These are phyloP conservation scores for Eupithecia tripunctaria DNA, from an alignment of 2,888 invertebrate genomes.

Conservation along the genomic window DNA sequence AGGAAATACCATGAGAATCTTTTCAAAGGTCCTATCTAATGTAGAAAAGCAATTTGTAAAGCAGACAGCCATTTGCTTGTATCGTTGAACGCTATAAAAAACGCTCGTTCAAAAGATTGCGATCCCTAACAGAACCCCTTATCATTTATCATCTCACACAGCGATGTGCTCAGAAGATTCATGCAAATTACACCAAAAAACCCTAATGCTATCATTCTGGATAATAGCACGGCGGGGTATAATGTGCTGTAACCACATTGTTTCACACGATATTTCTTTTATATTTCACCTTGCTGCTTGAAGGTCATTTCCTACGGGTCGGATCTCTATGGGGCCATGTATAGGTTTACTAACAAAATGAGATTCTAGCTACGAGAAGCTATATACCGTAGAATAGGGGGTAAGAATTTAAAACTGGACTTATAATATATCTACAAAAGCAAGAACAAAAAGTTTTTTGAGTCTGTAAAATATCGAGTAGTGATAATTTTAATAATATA, in stretches of 20 bases:
- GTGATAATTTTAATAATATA: too few species aligned
- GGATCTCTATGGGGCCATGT: neutral
- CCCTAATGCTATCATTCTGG: constrained; percentile 17
- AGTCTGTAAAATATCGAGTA: too few species aligned
- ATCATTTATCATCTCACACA: neutral
- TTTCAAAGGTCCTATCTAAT: neutral
- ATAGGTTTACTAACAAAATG: neutral
- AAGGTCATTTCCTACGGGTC: constrained; percentile 29
- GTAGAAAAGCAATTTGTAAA: neutral
- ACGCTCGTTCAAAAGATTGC: neutral
- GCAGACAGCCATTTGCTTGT: neutral
- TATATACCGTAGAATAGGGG: neutral
- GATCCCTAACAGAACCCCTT: neutral
- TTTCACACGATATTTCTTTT: constrained; percentile 29
- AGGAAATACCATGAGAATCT: neutral
- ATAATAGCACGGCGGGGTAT: constrained; percentile 16
- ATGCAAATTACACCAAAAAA: constrained; percentile 16
- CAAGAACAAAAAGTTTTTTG: neutral
- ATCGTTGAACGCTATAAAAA: neutral
- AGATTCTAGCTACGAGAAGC: neutral
- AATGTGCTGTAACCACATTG: constrained; percentile 28
- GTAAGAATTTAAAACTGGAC: too few species aligned
- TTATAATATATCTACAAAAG: too few species aligned
- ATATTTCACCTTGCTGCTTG: constrained; percentile 28
- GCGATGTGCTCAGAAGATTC: neutral